A percentile compares a stretch with the other conserved stretches of the same genome.
Evolutionary conservation across 2,797 vertebrate genomes (phyloP).

Genomic region (Phataginus tetradactyla): DNA sequence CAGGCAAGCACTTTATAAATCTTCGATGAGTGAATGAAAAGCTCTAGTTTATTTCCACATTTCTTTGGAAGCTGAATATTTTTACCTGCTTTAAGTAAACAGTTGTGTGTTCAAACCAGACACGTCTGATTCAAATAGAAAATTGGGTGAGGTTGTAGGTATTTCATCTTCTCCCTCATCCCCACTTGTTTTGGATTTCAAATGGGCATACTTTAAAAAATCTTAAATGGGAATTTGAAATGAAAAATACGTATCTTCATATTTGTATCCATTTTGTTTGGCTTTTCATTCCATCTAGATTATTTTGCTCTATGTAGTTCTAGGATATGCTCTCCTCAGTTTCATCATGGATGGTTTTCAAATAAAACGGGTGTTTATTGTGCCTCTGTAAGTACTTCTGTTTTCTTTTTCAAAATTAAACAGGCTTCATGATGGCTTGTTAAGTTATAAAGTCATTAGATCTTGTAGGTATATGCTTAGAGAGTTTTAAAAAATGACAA

Average conservation of each 20-base stretch:
- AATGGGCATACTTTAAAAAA: background rate
- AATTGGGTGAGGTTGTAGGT: background rate
- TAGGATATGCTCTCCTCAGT: background rate
- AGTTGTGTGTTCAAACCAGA: background rate
- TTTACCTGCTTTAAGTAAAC: background rate
- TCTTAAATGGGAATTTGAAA: constrained; percentile 2
- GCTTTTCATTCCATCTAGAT: background rate
- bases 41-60: constrained; percentile 47
- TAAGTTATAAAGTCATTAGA: constrained; percentile 30
- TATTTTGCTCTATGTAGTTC: constrained; percentile 33
- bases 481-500: background rate
- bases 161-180: background rate
- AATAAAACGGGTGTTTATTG: constrained; percentile 11
- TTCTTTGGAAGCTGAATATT: background rate
- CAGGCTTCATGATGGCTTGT: background rate
- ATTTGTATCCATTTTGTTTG: background rate
- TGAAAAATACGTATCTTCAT: constrained; percentile 24
- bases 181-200: background rate
- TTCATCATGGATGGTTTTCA: background rate
- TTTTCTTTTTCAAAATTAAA: background rate
- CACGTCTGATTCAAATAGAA: background rate
- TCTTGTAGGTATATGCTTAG: background rate
- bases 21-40: constrained; percentile 31
- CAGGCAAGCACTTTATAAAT: background rate
- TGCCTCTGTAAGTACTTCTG: background rate